phyloP scores from a whole-genome alignment of 2,113 vertebrate genomes.

The Colinus virginianus region DNA sequence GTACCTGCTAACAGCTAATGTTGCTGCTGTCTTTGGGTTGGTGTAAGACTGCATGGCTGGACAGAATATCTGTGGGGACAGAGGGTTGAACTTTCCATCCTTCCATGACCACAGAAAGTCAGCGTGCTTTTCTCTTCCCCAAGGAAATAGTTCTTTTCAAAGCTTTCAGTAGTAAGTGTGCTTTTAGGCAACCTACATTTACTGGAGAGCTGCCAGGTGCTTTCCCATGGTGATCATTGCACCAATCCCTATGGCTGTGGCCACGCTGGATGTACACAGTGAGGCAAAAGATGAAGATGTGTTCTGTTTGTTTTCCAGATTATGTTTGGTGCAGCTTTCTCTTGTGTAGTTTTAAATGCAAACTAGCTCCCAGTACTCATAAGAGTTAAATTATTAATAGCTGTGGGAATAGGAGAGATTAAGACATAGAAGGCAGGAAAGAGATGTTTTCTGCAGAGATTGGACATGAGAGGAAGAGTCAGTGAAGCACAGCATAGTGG shows the following conservation, averaged over 20 bases:
- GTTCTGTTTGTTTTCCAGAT: background rate
- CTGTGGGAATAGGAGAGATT: background rate
- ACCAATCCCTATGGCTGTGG: background rate
- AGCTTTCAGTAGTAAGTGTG: background rate
- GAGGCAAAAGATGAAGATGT: background rate
- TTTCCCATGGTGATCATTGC: background rate
- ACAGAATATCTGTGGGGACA: background rate
- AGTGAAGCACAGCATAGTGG: background rate
- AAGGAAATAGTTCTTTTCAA: background rate
- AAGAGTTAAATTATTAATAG: constrained; percentile 45
- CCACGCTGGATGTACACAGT: background rate
- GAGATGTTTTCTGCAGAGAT: constrained; percentile 28
- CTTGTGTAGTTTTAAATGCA: background rate
- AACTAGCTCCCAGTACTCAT: background rate
- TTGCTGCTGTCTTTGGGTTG: background rate
- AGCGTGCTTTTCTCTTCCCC: background rate
- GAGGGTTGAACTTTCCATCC: background rate
- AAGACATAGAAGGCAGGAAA: background rate
- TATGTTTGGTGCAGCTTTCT: background rate
- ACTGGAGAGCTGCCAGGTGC: background rate
- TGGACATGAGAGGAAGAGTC: background rate
- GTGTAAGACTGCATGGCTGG: background rate
- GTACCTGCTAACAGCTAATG: background rate
- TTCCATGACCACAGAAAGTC: background rate
- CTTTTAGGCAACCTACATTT: background rate